These are phyloP conservation scores for Diadegma fenestrale DNA, from an alignment of 2,888 invertebrate genomes.

Conservation along the genomic window DNA sequence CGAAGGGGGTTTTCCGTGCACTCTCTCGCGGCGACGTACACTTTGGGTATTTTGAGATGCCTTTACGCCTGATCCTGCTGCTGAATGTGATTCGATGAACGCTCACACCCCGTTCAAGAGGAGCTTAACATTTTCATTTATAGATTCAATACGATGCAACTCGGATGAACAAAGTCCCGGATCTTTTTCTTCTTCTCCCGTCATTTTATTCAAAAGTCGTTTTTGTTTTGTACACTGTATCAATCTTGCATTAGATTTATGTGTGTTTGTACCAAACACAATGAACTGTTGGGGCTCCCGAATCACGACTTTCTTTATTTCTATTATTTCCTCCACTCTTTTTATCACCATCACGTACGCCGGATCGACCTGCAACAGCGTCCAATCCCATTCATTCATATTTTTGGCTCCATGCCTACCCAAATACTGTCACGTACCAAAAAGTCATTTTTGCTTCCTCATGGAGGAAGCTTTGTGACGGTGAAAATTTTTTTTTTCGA, in stretches of 20 bases:
- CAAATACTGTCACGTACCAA: too few species aligned
- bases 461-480: too few species aligned
- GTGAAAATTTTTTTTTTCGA: too few species aligned
- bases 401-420: background rate
- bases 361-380: background rate
- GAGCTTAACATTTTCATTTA: slow-evolving; percentile 58
- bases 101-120: slow-evolving; percentile 46
- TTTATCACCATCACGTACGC: slow-evolving; percentile 45
- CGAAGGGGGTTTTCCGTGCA: slow-evolving; percentile 52
- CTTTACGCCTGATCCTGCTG: background rate
- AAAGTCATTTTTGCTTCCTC: background rate
- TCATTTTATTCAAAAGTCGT: slow-evolving; percentile 46
- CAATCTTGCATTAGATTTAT: slow-evolving; percentile 58
- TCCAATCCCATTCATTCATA: background rate
- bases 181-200: slow-evolving; percentile 28
- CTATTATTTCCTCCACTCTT: slow-evolving; percentile 16
- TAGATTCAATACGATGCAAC: slow-evolving; percentile 52
- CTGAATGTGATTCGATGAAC: slow-evolving; percentile 61
- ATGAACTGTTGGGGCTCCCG: slow-evolving; percentile 27
- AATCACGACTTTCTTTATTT: slow-evolving; percentile 36
- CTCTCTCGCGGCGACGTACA: background rate
- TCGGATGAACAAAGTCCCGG: slow-evolving; percentile 29
- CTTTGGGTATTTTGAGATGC: slow-evolving; percentile 17
- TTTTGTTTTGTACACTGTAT: slow-evolving; percentile 56
- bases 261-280: slow-evolving; percentile 28